Evolutionary conservation across 2,113 vertebrate species (phyloP), one percentile per base, ranked within the genome.

Genomic region (Callospermophilus lateralis): DNA sequence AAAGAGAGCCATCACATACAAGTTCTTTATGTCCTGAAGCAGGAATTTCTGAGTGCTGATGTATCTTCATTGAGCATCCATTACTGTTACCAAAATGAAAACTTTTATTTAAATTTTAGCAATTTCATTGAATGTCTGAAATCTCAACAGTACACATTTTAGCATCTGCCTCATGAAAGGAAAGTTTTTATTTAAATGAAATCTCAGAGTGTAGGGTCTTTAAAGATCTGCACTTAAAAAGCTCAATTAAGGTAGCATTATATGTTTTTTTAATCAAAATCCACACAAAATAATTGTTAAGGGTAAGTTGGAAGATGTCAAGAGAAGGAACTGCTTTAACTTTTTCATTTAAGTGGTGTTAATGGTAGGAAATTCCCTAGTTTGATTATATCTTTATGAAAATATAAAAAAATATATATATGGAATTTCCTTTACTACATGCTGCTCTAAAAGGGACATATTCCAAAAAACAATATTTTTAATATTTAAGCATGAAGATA

Each of bases 21-120:
- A 97, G 34, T 65, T 4, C 4, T 94, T 98, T 95, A 95, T 95
- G 89, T 97, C 86, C 10, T 22, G 0, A 22, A 83, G 65, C 53
- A 93, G 51, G 94, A 96, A 37, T 90, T 37, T n/a, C 79, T 90
- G 68, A 84, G 74, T 96, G 86, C 1, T 94, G 13, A 15, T 80
- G 42, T 34, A 12, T n/a, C 55, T 92, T 83, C 87, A 92, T 0
- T 68, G 2, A 16, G 48, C 89, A 73, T 6, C 0, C 83, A 77
- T 90, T 89, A 78, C 15, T 90, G 8, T 1, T 97, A 32, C 15
- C 58, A 30, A 95, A 95, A 88, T 55, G 34, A 93, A 84, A 67
- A 89, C 7, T 73, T 48, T 76, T 91, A 83, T 83, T 86, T 93
- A 86, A 89, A 74, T 95, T 34, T 84, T 58, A 81, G 67, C 20